Conservation (phyloP, 2,797 vertebrate genomes). For the Orestias chungarensis region DNA sequence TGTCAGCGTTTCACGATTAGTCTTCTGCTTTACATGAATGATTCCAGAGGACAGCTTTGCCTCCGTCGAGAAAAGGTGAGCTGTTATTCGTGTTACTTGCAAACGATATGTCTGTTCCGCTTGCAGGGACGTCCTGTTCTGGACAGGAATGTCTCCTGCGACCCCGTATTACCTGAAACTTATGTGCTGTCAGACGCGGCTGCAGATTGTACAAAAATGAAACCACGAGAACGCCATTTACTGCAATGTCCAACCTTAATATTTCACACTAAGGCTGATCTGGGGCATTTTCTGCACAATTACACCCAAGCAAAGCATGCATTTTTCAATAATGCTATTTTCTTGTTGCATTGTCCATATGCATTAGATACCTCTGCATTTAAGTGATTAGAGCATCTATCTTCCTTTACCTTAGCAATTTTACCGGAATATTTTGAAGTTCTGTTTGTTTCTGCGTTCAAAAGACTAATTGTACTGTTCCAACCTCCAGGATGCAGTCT, state of each 20-base stretch:
- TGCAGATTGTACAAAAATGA: background rate
- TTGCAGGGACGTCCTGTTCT: conserved; percentile 21
- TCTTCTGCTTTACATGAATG: conserved; percentile 71
- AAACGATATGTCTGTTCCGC: background rate
- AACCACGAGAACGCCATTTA: background rate
- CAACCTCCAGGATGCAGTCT: conserved; percentile 83
- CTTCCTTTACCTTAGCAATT: conserved; percentile 2
- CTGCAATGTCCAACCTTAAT: background rate
- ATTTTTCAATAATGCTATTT: background rate
- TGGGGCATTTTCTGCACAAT: conserved; percentile 4
- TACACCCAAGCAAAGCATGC: background rate
- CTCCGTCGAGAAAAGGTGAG: conserved; percentile 85
- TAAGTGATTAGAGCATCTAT: background rate
- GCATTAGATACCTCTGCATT: background rate
- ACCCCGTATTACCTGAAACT: conserved; percentile 13
- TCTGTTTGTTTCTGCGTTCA: background rate
- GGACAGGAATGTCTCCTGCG: conserved; percentile 28
- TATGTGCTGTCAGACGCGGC: background rate
- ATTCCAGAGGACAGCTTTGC: conserved; percentile 84
- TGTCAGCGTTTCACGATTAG: background rate
- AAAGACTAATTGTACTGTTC: conserved; percentile 2
- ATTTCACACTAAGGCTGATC: background rate
- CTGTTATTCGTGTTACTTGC: background rate
- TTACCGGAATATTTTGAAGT: background rate
- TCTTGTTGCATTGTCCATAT: background rate